Conservation (phyloP, 2,113 vertebrate species). For the Meriones unguiculatus region DNA sequence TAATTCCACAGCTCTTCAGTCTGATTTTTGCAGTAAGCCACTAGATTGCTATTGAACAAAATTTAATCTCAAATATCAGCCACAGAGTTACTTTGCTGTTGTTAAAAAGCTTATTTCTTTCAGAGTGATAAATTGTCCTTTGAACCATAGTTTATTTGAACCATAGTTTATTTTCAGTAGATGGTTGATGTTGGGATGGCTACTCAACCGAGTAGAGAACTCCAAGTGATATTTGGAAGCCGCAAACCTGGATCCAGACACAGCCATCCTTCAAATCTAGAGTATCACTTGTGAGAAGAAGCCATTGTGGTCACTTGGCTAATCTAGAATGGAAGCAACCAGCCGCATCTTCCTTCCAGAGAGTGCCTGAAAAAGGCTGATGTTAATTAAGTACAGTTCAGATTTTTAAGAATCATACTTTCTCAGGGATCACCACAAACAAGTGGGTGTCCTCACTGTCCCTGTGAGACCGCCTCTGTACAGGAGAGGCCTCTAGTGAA, state of each 20-base stretch:
- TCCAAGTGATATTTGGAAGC: conserved; percentile 74
- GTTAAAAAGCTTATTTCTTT: conserved; percentile 42
- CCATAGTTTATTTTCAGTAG: conserved; percentile 10
- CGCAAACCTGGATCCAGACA: conserved; percentile 78
- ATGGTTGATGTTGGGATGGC: conserved; percentile 55
- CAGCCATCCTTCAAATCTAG: conserved; percentile 72
- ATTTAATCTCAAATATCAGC: conserved; percentile 65
- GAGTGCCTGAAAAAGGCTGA: conserved; percentile 24
- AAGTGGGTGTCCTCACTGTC: conserved; percentile 75
- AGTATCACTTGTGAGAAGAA: conserved; percentile 54
- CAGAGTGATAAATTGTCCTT: conserved; percentile 33
- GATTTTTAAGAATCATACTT: conserved; percentile 50
- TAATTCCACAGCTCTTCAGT: conserved; percentile 59
- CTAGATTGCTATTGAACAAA: conserved; percentile 54
- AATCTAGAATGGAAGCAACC: not conserved
- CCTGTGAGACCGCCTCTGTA: conserved; percentile 14
- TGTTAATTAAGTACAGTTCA: conserved; percentile 28
- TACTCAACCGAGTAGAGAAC: conserved; percentile 45
- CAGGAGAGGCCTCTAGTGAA: conserved; percentile 62
- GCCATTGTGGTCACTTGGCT: conserved; percentile 40
- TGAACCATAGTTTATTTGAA: conserved; percentile 32
- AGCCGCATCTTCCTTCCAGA: conserved; percentile 45
- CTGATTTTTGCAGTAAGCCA: conserved; percentile 63
- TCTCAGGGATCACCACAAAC: conserved; percentile 79
- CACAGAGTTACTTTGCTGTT: not conserved